Conservation (phyloP, 2,797 vertebrate species). For the Pogoniulus pusillus region DNA sequence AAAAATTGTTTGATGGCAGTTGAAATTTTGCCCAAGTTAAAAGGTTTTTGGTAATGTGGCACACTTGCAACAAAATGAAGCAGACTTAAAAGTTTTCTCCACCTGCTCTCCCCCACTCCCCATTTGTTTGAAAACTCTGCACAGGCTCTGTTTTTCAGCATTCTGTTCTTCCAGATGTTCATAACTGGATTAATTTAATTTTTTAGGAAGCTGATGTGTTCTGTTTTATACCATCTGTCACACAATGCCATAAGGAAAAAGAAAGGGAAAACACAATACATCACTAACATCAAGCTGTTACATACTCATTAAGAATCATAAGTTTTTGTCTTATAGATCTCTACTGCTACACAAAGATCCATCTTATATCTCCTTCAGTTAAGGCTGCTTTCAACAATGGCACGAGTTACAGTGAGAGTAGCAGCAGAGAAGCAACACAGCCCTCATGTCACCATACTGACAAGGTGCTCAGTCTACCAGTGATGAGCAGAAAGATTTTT, state of each 20-base stretch:
- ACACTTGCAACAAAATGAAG: not conserved
- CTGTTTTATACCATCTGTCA: constrained; percentile 14
- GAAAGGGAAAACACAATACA: not conserved
- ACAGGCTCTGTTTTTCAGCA: not conserved
- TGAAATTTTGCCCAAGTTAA: not conserved
- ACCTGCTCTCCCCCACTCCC: no score
- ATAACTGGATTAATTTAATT: not conserved
- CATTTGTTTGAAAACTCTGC: not conserved
- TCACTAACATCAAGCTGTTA: not conserved
- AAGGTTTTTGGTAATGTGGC: not conserved
- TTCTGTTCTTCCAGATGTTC: constrained; percentile 12
- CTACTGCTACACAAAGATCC: not conserved
- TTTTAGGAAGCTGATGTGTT: not conserved
- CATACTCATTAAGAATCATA: not conserved
- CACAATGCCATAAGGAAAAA: not conserved
- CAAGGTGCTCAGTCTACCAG: not conserved
- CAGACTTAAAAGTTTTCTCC: not conserved
- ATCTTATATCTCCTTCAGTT: not conserved
- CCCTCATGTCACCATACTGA: not conserved
- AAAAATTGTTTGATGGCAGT: not conserved
- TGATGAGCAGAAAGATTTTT: not conserved
- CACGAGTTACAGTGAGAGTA: not conserved
- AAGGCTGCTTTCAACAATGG: not conserved
- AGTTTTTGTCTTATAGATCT: not conserved
- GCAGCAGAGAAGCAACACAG: not conserved